phyloP scores from a whole-genome alignment of 2,113 vertebrate species.

The Microtus montanus region DNA sequence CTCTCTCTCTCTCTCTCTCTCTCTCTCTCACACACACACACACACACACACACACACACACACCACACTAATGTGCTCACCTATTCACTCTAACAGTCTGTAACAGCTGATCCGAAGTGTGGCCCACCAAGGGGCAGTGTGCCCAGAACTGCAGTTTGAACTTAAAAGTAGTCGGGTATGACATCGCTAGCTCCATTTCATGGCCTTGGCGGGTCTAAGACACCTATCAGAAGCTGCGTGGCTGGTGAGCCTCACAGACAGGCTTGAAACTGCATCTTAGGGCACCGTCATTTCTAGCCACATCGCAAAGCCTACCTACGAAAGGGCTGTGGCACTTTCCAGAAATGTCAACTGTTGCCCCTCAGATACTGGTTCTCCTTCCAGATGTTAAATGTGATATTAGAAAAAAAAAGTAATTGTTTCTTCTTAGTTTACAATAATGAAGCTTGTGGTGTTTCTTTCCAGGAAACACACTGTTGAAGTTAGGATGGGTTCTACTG shows the following conservation, averaged over 20 bases:
- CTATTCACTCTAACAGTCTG: accelerated
- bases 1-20: not conserved
- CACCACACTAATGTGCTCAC: not conserved
- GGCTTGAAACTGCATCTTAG: not conserved
- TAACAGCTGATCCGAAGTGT: too few species aligned
- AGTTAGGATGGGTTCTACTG: not conserved
- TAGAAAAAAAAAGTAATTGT: not conserved
- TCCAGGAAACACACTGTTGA: not conserved
- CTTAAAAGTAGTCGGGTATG: not conserved
- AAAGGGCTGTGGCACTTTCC: not conserved
- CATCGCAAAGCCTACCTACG: not conserved
- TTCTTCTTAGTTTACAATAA: not conserved
- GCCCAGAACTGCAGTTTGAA: not conserved
- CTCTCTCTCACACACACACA: not conserved
- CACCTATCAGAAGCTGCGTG: not conserved
- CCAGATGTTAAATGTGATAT: not conserved
- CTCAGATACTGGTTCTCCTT: not conserved
- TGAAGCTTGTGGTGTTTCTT: not conserved
- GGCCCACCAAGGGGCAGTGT: too few species aligned
- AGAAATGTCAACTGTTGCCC: not conserved
- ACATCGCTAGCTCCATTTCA: not conserved
- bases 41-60: too few species aligned
- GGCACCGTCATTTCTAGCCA: not conserved
- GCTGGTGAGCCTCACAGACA: not conserved
- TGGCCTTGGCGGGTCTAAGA: not conserved